phyloP scores from a whole-genome alignment of 1,140 invertebrate genomes.

The Drepana arcuata region DNA sequence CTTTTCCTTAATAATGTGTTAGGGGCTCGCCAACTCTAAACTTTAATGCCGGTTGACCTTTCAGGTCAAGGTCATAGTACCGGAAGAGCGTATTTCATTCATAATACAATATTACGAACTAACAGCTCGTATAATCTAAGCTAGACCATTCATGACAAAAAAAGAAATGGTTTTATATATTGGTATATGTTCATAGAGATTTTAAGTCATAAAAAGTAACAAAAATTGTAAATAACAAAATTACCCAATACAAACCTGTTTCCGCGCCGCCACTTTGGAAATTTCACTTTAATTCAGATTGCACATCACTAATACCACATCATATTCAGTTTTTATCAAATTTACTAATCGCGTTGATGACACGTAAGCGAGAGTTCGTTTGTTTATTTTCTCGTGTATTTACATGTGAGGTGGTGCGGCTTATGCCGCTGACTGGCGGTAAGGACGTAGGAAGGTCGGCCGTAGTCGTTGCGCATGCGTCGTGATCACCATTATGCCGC shows the following conservation, averaged over 20 bases:
- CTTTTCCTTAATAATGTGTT: too few relatives aligned
- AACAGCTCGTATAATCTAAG: too few relatives aligned
- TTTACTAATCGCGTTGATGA: constrained; percentile 11
- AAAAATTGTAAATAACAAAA: too few relatives aligned
- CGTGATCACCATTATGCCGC: constrained; percentile 13
- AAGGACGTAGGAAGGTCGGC: constrained; percentile 64
- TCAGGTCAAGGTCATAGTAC: too few relatives aligned
- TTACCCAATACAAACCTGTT: constrained; percentile 22
- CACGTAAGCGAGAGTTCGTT: constrained; percentile 43
- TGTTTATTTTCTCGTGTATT: constrained; percentile 21
- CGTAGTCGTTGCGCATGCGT: constrained; percentile 43
- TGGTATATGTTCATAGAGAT: too few relatives aligned
- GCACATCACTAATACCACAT: constrained; percentile 22
- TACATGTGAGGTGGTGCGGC: constrained; percentile 38
- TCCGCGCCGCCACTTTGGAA: constrained; percentile 5
- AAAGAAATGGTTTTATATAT: too few relatives aligned
- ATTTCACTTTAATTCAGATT: constrained; percentile 8
- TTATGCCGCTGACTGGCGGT: constrained; percentile 43
- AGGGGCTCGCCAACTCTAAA: too few relatives aligned
- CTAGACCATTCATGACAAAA: too few relatives aligned
- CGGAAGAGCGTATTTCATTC: too few relatives aligned
- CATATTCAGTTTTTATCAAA: constrained; percentile 5
- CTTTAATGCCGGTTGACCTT: too few relatives aligned
- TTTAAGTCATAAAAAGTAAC: too few relatives aligned
- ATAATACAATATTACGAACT: too few relatives aligned